phyloP scores from a whole-genome alignment of 1,140 invertebrate genomes.

The Drosophila tristis region DNA sequence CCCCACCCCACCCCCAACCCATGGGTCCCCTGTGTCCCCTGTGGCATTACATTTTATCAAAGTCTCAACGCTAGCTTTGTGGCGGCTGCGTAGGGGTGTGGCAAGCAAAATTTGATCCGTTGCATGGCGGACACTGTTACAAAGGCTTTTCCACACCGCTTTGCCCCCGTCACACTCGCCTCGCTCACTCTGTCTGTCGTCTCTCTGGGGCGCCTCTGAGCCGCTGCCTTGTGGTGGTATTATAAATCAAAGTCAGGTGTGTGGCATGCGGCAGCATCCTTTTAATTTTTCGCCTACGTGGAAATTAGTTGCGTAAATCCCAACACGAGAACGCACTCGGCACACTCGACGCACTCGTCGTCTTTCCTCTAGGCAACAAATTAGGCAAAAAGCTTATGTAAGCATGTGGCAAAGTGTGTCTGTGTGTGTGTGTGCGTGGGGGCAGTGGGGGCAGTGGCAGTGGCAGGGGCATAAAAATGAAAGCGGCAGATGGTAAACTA shows the following conservation, averaged over 20 bases:
- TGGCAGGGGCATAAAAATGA: constrained; percentile 58
- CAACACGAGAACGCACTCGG: constrained; percentile 72
- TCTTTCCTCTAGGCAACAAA: constrained; percentile 35
- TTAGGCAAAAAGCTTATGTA: constrained; percentile 67
- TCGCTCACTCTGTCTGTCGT: background rate
- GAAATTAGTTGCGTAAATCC: constrained; percentile 81
- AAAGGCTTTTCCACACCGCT: constrained; percentile 41
- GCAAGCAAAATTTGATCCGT: constrained; percentile 49
- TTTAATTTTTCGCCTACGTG: constrained; percentile 72
- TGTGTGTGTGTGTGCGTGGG: too few species aligned
- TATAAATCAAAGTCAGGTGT: constrained; percentile 73
- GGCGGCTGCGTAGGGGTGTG: constrained; percentile 10
- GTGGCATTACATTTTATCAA: constrained; percentile 53
- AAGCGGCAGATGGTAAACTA: constrained; percentile 63
- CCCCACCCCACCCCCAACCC: too few species aligned
- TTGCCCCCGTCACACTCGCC: too few species aligned
- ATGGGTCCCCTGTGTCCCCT: constrained; percentile 11
- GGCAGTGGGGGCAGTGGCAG: background rate
- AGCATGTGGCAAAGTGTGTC: constrained; percentile 1
- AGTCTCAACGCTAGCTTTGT: constrained; percentile 12
- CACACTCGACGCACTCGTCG: too few species aligned
- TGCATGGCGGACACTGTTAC: constrained; percentile 50
- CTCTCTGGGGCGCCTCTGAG: background rate
- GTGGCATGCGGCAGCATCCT: constrained; percentile 36
- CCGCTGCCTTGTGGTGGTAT: constrained; percentile 22